A percentile compares a stretch with the other conserved stretches of the same genome.
phyloP scores from a whole-genome alignment of 2,888 invertebrate species.

The Drosophila atroscutellata region DNA sequence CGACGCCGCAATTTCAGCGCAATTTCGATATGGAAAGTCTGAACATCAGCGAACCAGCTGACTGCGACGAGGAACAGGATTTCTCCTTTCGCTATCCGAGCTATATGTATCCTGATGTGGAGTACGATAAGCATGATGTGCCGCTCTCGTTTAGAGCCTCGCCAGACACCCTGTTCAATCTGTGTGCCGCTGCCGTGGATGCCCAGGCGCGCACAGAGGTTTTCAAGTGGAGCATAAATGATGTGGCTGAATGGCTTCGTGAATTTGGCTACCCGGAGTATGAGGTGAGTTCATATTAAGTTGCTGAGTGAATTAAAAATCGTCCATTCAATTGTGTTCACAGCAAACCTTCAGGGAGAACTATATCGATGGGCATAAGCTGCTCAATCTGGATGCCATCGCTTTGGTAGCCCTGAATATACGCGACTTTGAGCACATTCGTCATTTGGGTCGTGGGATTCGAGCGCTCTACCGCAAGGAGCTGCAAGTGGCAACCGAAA shows the following conservation, averaged over 20 bases:
- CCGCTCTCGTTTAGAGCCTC: conserved; percentile 75
- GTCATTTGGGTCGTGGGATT: conserved; percentile 82
- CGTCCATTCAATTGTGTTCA: conserved; percentile 14
- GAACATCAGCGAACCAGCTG: conserved; percentile 55
- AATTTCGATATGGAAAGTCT: conserved; percentile 51
- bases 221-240: conserved; percentile 85
- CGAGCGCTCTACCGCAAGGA: conserved; percentile 85
- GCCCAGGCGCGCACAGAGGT: conserved; percentile 83
- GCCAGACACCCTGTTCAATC: conserved; percentile 85
- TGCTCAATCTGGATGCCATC: conserved; percentile 86
- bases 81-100: conserved; percentile 68
- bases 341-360: conserved; percentile 85
- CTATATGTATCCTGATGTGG: conserved; percentile 70
- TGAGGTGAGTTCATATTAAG: conserved; percentile 81
- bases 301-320: fast-evolving
- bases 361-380: conserved; percentile 85
- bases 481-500: conserved; percentile 72
- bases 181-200: conserved; percentile 84
- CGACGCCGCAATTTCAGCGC: conserved; percentile 40
- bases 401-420: conserved; percentile 86
- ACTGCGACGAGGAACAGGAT: conserved; percentile 56
- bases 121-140: conserved; percentile 65
- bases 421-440: conserved; percentile 85
- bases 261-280: conserved; percentile 86
- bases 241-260: conserved; percentile 86